Evolutionary conservation across 2,113 vertebrate species (phyloP), one percentile per base, ranked within the genome.

Genomic region (Irena cyanogastra): DNA sequence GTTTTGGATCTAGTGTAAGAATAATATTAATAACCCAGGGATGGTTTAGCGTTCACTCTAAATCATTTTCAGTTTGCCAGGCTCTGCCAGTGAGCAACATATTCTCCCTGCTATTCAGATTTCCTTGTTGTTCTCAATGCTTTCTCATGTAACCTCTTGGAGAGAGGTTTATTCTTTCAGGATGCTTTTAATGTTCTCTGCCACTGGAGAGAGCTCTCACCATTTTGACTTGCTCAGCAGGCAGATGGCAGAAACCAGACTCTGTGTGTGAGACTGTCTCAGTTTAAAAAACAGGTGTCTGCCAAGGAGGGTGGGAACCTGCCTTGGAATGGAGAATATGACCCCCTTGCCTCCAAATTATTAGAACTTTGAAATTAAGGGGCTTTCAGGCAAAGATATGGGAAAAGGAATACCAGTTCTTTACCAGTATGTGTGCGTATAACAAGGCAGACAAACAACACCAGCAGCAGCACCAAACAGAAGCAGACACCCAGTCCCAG

Each of bases 301-400:
- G 37, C 9, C 15, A 53, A 28, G 37, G 14, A 42, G 13, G 37
- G 37, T 0, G 1, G 14, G 37, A 63, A 20, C 8, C 11, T 41
- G 10, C 23, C 37, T 63, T 27, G 23, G 6, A 77, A 64, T n/a
- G 18, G 35, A 63, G 1, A 52, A n/a, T 42, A 42, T 17, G 6
- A 17, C 8, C 5, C 23, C 18, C 2, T 16, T 28, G 4, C 7
- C 13, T 20, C 28, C 0, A 0, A 41, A 33, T 33, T 27, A 41
- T 50, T 78, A 13, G 10, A n/a, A 41, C 10, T 6, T n/a, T 41
- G 30, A 27, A 52, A 52, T 27, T 13, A 41, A 4, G 28, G 13
- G 35, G 22, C 6, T 50, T 50, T 27, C 45, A 3, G 28, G 16
- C 16, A 41, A 41, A 21, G 17, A 41, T 2, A 27, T n/a, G 5